phyloP scores from a whole-genome alignment of 2,797 vertebrate genomes.

The Hafferia zeledoni region DNA sequence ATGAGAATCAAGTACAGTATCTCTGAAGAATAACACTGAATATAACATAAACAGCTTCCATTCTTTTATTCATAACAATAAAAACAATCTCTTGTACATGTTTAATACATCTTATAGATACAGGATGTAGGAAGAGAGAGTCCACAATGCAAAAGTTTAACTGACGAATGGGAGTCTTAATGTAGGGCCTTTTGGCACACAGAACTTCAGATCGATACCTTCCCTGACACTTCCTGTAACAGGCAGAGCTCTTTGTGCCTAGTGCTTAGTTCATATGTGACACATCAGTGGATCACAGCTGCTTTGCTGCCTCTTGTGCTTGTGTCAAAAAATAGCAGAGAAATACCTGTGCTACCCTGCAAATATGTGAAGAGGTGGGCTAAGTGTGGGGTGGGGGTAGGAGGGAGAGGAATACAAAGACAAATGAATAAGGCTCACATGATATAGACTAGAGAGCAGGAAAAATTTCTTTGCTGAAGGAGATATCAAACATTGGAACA shows the following conservation, averaged over 20 bases:
- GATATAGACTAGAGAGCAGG: not conserved
- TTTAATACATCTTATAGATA: not conserved
- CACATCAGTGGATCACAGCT: no score
- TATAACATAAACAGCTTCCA: not conserved
- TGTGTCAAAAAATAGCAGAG: not conserved
- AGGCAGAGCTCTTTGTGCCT: not conserved
- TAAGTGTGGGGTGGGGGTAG: rapidly evolving
- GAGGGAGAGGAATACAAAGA: not conserved
- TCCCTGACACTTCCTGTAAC: not conserved
- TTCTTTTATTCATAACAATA: not conserved
- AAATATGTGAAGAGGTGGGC: rapidly evolving
- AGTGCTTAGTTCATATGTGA: not conserved
- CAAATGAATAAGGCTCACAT: not conserved
- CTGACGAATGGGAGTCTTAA: not conserved
- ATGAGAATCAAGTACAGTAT: not conserved
- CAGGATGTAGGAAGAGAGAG: not conserved
- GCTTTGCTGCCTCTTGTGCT: not conserved
- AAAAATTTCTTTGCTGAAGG: not conserved
- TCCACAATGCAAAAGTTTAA: not conserved
- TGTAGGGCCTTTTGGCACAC: not conserved
- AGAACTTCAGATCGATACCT: not conserved
- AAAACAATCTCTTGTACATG: not conserved
- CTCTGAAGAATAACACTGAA: not conserved
- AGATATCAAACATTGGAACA: not conserved
- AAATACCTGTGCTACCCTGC: not conserved